Evolutionary conservation across 2,113 vertebrate genomes (phyloP), one percentile per base, ranked within the genome.

Genomic region (Carassius carassius): DNA sequence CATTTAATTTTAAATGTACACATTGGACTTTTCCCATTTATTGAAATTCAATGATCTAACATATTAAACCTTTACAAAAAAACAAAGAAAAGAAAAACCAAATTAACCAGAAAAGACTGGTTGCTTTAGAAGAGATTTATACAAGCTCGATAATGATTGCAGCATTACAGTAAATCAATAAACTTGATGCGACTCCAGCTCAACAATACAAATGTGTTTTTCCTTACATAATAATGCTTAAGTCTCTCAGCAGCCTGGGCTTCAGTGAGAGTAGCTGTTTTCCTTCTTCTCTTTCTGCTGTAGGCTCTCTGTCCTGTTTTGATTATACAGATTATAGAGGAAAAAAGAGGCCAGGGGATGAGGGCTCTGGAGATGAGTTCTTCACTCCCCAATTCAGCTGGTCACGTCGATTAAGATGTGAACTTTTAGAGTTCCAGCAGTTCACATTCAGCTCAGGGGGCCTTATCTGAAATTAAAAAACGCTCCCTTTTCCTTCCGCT

Each of bases 391-490:
- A 90, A 90, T 92, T 91, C 91, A 92, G 90, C 84, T 29, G 87
- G 92, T 93, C 93, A 93, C 90, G 91, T 94, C 86, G 88, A 94
- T 94, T 94, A 94, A 94, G 92, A 94, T 93, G 93, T 93, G 93
- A 94, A 91, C 91, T 92, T 92, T 85, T 89, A 92, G 91, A 93
- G 90, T 92, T 93, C 90, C 90, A 84, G 90, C 91, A 90, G 90
- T 92, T 91, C 92, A 92, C 88, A 92, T 95, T 93, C 91, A 93
- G 93, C 93, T 92, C 63, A 86, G 44, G 78, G 91, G 92, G 92
- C 85, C 92, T 94, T 94, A 94, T 95, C 94, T 95, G 89, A 94
- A 95, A 94, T 94, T 93, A 93, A 93, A 95, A 92, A 92, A 62
- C 51, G 47, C 54, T 62, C 84, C 88, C 87, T 91, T 86, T 91